Evolutionary conservation across 2,888 invertebrate species (phyloP), one percentile per base, ranked within the genome.

Genomic region (Orthonychiurus folsomi): DNA sequence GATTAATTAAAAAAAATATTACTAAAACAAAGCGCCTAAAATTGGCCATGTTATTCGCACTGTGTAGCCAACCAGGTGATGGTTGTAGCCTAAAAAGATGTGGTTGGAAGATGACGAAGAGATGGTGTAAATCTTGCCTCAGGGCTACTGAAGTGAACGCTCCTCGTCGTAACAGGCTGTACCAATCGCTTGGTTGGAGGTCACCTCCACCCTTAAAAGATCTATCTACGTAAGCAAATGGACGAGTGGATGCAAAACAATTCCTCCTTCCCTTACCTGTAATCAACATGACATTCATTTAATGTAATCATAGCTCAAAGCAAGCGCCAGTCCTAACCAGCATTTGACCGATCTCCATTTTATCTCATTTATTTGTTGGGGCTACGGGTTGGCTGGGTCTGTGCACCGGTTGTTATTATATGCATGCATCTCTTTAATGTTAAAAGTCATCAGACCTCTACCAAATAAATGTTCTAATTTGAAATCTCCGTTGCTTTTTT

Each of bases 161-260:
- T 37, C 37, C n/a, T n/a, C n/a, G n/a, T 37, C 37, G 70, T 68
- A 67, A 61, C 68, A 68, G 65, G 53, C 68, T 52, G 70, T 70
- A 68, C 70, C 68, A 68, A 60, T 64, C 68, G 63, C 69, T 63
- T 62, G 60, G 69, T 62, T 64, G 66, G 64, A 64, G 64, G 63
- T 63, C 53, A 60, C 50, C 58, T 56, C 59, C 55, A 55, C 55
- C 55, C 20, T 24, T 2, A 55, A 24, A 24, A 25, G 25, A 55
- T 20, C 20, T 25, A 55, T 23, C 37, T 37, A 37, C 37, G 9
- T 37, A 9, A 37, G 37, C 37, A 37, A 37, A 37, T 5, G 9
- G 5, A 37, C 15, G 37, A 5, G 15, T 37, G 15, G 37, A 37
- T n/a, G n/a, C 37, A 37, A 37, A 15, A 15, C 37, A 37, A 9